Evolutionary conservation across 2,113 vertebrate genomes (phyloP).

Genomic region (Pavo muticus): DNA sequence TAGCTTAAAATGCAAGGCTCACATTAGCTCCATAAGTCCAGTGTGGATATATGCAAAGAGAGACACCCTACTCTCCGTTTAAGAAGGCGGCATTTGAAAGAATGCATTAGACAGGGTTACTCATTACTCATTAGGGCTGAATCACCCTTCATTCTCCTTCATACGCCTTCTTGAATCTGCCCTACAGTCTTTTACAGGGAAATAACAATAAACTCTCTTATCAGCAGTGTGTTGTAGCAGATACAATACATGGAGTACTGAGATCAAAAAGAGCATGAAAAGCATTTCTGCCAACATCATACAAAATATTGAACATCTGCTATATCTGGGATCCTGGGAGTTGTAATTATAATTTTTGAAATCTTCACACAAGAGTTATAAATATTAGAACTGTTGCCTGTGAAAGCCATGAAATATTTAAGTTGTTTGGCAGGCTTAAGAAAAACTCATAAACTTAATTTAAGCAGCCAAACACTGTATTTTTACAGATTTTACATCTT

Average conservation of each 20-base stretch:
- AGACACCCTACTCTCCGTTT: neutral
- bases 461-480: conserved; percentile 84
- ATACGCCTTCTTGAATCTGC: conserved; percentile 43
- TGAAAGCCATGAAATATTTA: conserved; percentile 89
- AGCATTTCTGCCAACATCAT: conserved; percentile 85
- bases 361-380: conserved; percentile 89
- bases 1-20: conserved; percentile 66
- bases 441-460: conserved; percentile 88
- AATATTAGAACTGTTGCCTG: conserved; percentile 88
- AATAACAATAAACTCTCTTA: conserved; percentile 82
- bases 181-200: conserved; percentile 64
- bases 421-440: conserved; percentile 87
- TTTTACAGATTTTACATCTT: conserved; percentile 83
- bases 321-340: conserved; percentile 86
- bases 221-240: conserved; percentile 84
- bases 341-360: conserved; percentile 90
- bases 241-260: conserved; percentile 82
- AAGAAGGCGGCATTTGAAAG: neutral
- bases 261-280: conserved; percentile 85
- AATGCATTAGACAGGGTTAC: conserved; percentile 21
- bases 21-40: neutral
- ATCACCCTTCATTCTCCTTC: conserved; percentile 43
- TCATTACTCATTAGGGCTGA: conserved; percentile 62
- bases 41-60: neutral
- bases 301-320: conserved; percentile 90